Evolutionary conservation across 2,797 vertebrate species (phyloP), one percentile per base, ranked within the genome.

Genomic region (Coranthus polyacanthus): DNA sequence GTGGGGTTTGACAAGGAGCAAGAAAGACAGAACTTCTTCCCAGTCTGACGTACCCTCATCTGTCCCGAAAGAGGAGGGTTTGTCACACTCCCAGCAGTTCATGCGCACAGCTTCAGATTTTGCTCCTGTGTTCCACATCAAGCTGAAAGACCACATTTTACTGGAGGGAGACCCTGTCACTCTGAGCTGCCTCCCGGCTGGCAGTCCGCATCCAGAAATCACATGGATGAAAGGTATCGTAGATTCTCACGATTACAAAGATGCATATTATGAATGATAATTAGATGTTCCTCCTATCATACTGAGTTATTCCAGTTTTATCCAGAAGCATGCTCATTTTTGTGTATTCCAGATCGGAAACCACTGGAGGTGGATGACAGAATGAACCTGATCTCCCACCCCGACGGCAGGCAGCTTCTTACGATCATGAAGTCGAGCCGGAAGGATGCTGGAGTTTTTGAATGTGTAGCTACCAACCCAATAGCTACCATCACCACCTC

Each of bases 81-180:
- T 64, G 0, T 34, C 87, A 0, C 41, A 87, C 2, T 75, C 77
- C 69, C 91, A 92, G 57, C 90, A 90, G 5, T 95, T 94, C 0
- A 58, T 87, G 0, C 94, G 91, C 77, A 93, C 94, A 0, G 93
- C 95, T 22, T 97, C 96, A 0, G 95, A 98, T 79, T 98, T 98
- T 12, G 95, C 96, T 24, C 97, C 98, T 0, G 88, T 98, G 80
- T 99, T 99, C 92, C 98, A 98, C 87, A 97, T 99, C 90, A 98
- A 98, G 72, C 91, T 99, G 77, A 98, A 94, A 88, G 96, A 99
- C 91, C 95, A 96, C 78, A 84, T 98, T 90, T 85, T 98, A 74
- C 79, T 98, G 73, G 97, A 99, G 77, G 96, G 96, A 0, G 96
- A 98, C 22, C 88, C 95, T 0, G 92, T 96, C 78, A 97, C 96